Conservation (phyloP, 2,797 vertebrate genomes). For the Harpagifer antarcticus region DNA sequence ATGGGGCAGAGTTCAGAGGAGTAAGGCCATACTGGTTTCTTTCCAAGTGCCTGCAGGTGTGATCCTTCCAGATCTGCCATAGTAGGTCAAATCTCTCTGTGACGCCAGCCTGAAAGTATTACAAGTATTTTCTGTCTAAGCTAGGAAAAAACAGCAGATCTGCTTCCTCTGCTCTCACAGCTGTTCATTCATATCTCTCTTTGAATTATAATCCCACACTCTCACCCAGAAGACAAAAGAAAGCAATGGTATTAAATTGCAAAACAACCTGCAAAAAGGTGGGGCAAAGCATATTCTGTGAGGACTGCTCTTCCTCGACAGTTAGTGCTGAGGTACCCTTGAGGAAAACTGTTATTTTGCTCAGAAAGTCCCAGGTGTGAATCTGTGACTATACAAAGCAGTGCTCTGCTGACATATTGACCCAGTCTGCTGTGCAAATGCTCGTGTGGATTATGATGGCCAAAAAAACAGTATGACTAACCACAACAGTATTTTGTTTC, state of each 20-base stretch:
- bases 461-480: constrained; percentile 32
- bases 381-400: constrained; percentile 36
- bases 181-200: not conserved
- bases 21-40: too few relatives aligned
- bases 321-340: not conserved
- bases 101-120: not conserved
- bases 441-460: constrained; percentile 25
- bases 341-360: constrained; percentile 26
- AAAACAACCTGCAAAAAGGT: constrained; percentile 3
- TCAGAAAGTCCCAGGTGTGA: constrained; percentile 47
- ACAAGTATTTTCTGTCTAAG: constrained; percentile 13
- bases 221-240: constrained; percentile 7
- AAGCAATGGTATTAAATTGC: not conserved
- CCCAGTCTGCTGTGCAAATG: constrained; percentile 31
- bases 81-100: not conserved
- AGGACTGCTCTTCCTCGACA: constrained; percentile 9
- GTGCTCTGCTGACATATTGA: constrained; percentile 37
- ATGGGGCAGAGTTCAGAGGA: too few relatives aligned
- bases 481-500: constrained; percentile 35
- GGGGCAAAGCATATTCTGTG: constrained; percentile 12
- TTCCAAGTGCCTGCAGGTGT: constrained; percentile 5
- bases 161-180: constrained; percentile 1
- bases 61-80: constrained; percentile 1
- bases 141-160: not conserved
- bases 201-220: constrained; percentile 3